These are phyloP conservation scores for Apodemus agrarius DNA, from an alignment of 2,797 vertebrate genomes.

Conservation along the genomic window DNA sequence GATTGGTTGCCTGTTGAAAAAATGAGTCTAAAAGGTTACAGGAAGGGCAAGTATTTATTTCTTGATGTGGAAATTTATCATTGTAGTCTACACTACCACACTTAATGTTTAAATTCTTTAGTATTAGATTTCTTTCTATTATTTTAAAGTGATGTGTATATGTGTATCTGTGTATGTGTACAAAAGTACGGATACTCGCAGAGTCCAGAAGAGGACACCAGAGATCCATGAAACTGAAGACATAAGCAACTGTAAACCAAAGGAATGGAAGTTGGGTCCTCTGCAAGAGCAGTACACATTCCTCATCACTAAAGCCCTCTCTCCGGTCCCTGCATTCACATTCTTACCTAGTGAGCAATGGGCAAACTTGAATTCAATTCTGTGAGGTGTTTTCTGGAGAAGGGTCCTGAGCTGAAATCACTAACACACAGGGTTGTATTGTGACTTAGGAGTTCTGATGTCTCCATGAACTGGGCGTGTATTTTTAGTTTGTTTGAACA, in stretches of 20 bases:
- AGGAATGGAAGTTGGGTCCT: too few species aligned
- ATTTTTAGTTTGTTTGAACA: background rate
- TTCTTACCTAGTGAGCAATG: background rate
- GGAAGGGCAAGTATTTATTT: background rate
- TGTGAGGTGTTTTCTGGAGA: background rate
- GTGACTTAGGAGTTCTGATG: background rate
- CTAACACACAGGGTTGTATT: background rate
- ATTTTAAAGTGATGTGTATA: background rate
- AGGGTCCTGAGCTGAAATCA: rapidly evolving
- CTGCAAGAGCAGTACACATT: background rate
- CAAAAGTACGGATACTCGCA: background rate
- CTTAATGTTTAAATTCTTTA: background rate
- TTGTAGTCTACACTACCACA: background rate
- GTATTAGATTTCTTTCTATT: background rate
- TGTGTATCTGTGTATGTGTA: background rate
- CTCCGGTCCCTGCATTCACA: too few species aligned
- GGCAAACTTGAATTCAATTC: background rate
- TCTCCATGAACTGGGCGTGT: background rate
- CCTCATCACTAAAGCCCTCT: background rate
- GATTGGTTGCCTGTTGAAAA: background rate
- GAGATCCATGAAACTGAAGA: background rate
- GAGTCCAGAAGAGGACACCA: background rate
- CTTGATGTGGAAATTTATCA: background rate
- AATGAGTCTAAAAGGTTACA: background rate
- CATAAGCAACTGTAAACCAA: background rate